Conservation (phyloP, 2,797 vertebrate genomes). For the Oryzias sinensis region DNA sequence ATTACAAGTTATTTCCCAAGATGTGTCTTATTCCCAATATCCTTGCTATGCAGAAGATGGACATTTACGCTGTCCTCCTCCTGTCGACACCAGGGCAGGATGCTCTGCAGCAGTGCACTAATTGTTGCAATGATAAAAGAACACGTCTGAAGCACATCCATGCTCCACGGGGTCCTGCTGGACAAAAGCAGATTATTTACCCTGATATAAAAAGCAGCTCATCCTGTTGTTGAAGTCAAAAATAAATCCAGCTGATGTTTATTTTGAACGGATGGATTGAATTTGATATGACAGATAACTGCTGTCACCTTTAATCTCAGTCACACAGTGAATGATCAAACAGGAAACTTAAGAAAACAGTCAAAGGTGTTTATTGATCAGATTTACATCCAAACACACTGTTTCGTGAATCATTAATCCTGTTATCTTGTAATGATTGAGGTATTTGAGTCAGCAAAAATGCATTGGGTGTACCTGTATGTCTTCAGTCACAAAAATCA, state of each 20-base stretch:
- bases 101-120: constrained; percentile 40
- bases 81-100: constrained; percentile 54
- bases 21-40: constrained; percentile 11
- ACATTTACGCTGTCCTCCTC: constrained; percentile 1
- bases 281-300: constrained; percentile 50
- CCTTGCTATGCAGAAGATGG: constrained; percentile 6
- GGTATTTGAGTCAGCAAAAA: neutral
- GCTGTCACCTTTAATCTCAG: constrained; percentile 51
- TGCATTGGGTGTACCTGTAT: neutral
- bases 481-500: no score
- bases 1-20: constrained; percentile 20
- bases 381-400: constrained; percentile 6
- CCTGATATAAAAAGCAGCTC: constrained; percentile 72
- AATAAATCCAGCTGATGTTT: constrained; percentile 69
- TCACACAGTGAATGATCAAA: constrained; percentile 27
- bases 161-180: constrained; percentile 52
- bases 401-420: neutral
- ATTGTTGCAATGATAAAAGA: constrained; percentile 68
- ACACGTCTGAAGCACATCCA: constrained; percentile 74
- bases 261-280: constrained; percentile 42
- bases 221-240: constrained; percentile 76
- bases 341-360: constrained; percentile 25
- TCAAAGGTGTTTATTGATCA: constrained; percentile 22
- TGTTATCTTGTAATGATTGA: neutral
- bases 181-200: constrained; percentile 74